Evolutionary conservation across 35 echinoderm and acorn worm species (phyloP), one percentile per base, ranked within the genome.

Genomic region (Lytechinus variegatus): DNA sequence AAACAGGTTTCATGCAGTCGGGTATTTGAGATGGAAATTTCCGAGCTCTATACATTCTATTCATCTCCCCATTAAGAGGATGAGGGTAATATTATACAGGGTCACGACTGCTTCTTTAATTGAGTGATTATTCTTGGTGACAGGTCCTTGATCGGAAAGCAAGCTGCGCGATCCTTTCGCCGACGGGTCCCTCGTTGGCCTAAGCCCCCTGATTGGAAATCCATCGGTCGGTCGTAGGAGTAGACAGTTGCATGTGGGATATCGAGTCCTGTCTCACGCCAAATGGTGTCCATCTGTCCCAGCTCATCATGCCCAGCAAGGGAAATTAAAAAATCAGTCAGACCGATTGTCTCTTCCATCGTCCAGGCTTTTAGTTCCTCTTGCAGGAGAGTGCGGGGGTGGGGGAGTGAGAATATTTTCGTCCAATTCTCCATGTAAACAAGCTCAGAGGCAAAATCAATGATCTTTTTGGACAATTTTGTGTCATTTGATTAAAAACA

Each of bases 101-200:
- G 16, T 79, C 66, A 79, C 66, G 66, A 79, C n/a, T 24, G 66
- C 66, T 6, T 24, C 66, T 79, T 79, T 79, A 79, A 79, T 79
- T 79, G 66, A 79, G 66, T 79, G 66, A 79, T 79, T 79, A 79
- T 79, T 79, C 66, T 79, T 24, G 66, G 66, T 79, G 66, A 79
- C 66, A 79, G n/a, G 66, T 16, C 66, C 66, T 79, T 79, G 66
- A 79, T 79, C 21, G 12, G 21, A 79, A 79, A 79, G 66, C 19
- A 79, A 79, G 66, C 66, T 24, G 66, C 66, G 4, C 16, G 19
- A 79, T 79, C 21, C 66, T 79, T 8, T 79, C 66, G 66, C n/a
- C 66, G n/a, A 24, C 66, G 24, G 66, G 66, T 79, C 66, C 66
- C 66, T 79, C 19, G 66, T 79, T 79, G 66, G 6, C 66, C 7